phyloP scores from a whole-genome alignment of 2,888 invertebrate species.

The Ormyrus nitidulus region DNA sequence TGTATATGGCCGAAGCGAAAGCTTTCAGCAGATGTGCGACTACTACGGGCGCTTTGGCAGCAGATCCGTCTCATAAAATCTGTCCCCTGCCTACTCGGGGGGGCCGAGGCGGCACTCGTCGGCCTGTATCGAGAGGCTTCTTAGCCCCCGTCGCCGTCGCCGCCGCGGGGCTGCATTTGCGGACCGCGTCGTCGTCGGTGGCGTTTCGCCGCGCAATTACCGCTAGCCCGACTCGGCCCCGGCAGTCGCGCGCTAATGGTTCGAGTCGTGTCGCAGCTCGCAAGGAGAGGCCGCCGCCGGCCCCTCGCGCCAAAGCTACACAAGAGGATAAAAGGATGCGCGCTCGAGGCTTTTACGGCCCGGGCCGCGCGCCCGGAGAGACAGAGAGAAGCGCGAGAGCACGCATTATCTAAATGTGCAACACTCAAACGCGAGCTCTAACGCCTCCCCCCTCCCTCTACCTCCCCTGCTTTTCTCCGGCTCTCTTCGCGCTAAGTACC shows the following conservation, averaged over 20 bases:
- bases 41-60: no score
- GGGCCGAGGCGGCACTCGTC: background rate
- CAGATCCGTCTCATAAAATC: no score
- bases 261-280: background rate
- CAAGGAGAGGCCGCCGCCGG: conserved; percentile 35
- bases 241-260: conserved; percentile 26
- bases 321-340: conserved; percentile 75
- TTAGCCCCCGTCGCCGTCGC: background rate
- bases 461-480: background rate
- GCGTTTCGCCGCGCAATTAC: conserved; percentile 15
- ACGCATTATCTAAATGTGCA: conserved; percentile 61
- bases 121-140: conserved; percentile 23
- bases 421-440: conserved; percentile 26
- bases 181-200: background rate
- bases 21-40: no score
- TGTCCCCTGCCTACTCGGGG: no score
- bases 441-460: background rate
- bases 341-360: conserved; percentile 70
- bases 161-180: no score
- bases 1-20: no score
- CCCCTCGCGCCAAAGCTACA: conserved; percentile 61
- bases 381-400: conserved; percentile 38
- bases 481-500: background rate
- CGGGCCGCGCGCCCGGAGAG: background rate
- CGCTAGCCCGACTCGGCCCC: background rate